A percentile compares a stretch with the other conserved stretches of the same genome.
Conservation (phyloP, 92 coral and sea anemone species). For the Galaxea fascicularis region DNA sequence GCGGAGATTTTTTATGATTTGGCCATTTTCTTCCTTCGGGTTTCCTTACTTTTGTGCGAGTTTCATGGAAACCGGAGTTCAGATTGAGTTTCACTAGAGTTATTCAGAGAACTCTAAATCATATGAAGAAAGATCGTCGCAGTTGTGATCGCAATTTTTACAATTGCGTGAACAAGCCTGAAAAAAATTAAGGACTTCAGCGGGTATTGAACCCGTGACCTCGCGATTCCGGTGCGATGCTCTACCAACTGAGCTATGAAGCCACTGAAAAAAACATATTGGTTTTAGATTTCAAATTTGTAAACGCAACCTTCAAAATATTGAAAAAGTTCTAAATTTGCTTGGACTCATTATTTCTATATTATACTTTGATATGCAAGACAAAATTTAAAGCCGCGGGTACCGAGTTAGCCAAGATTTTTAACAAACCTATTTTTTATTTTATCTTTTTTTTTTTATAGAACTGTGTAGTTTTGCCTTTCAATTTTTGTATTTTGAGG, state of each 20-base stretch:
- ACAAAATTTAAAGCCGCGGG: slow-evolving; percentile 2
- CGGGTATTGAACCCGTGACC: too few relatives aligned
- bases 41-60: not conserved
- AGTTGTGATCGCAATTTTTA: too few relatives aligned
- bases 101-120: too few relatives aligned
- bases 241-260: too few relatives aligned
- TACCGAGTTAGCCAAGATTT: not conserved
- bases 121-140: too few relatives aligned
- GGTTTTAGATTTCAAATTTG: not conserved
- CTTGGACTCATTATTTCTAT: not conserved
- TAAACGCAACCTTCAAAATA: not conserved
- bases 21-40: not conserved
- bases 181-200: too few relatives aligned
- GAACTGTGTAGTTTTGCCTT: not conserved
- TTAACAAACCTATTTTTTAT: not conserved
- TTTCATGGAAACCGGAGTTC: not conserved
- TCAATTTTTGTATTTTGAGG: too few relatives aligned
- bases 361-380: not conserved
- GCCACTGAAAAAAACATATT: not conserved
- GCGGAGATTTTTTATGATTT: not conserved
- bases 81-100: too few relatives aligned
- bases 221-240: too few relatives aligned
- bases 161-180: too few relatives aligned
- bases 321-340: not conserved
- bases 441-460: not conserved